A percentile compares a stretch with the other conserved stretches of the same genome.
phyloP scores from a whole-genome alignment of 2,797 vertebrate genomes.

The Spondyliosoma cantharus region DNA sequence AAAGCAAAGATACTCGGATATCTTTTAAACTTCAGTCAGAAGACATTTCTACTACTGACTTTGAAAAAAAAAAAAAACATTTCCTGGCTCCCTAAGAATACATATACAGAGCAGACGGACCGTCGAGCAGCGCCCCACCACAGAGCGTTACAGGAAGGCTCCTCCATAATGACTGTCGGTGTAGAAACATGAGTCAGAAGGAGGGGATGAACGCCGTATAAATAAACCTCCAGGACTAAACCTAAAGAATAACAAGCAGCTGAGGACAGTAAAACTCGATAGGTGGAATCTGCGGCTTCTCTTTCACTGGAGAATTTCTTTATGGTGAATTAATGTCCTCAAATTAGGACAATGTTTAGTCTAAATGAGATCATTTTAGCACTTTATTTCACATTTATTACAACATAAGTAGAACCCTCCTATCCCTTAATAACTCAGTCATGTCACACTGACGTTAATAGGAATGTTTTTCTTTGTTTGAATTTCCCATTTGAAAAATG shows the following conservation, averaged over 20 bases:
- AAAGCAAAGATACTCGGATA: too few species aligned
- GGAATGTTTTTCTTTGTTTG: not conserved
- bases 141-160: constrained; percentile 51
- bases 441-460: not conserved
- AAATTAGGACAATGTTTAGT: constrained; percentile 33
- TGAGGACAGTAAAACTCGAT: constrained; percentile 41
- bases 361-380: constrained; percentile 5
- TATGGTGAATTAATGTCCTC: constrained; percentile 7
- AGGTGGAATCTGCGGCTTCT: constrained; percentile 11
- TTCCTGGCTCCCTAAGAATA: constrained; percentile 6
- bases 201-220: constrained; percentile 50
- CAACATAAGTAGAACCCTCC: not conserved
- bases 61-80: constrained; percentile 1
- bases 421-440: not conserved
- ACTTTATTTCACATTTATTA: not conserved
- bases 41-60: not conserved
- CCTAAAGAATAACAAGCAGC: constrained; percentile 51
- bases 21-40: not conserved
- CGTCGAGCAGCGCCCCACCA: constrained; percentile 33
- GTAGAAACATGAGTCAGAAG: constrained; percentile 59
- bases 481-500: not conserved
- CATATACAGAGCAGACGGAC: not conserved
- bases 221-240: constrained; percentile 56
- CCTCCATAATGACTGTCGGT: constrained; percentile 42
- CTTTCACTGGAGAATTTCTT: not conserved